A percentile compares a stretch with the other conserved stretches of the same genome.
Conservation (phyloP, 2,888 invertebrate species). For the Argyra leucocephala region DNA sequence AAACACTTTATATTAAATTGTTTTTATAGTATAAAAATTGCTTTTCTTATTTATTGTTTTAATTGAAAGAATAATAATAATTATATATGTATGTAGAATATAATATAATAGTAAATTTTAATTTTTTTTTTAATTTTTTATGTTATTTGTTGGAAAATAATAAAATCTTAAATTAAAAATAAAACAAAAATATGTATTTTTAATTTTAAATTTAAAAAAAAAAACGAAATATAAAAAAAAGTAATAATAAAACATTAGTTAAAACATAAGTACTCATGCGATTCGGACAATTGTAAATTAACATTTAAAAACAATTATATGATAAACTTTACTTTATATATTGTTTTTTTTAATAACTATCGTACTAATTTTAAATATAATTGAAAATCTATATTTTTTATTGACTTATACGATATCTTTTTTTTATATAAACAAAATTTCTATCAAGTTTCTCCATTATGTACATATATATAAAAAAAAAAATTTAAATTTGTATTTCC, state of each 20-base stretch:
- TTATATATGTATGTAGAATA: not conserved
- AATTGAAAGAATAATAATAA: not conserved
- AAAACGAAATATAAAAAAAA: too few relatives aligned
- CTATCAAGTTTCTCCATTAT: too few relatives aligned
- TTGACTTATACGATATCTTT: not conserved
- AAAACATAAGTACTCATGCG: not conserved
- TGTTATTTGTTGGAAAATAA: too few relatives aligned
- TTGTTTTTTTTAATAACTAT: not conserved
- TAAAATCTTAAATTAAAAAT: not conserved
- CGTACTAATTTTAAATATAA: not conserved
- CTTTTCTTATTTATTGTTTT: not conserved
- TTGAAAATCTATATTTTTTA: too few relatives aligned
- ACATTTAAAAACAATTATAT: not conserved
- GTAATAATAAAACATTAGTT: too few relatives aligned
- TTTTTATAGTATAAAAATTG: conserved; percentile 2
- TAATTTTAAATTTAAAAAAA: not conserved
- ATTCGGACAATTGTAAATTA: not conserved
- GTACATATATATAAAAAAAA: too few relatives aligned
- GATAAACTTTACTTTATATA: not conserved
- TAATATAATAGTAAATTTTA: not conserved
- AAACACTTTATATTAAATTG: not conserved
- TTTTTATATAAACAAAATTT: too few relatives aligned
- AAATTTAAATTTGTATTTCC: too few relatives aligned
- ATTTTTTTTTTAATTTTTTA: too few relatives aligned
- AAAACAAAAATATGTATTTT: not conserved